Evolutionary conservation across 2,797 vertebrate species (phyloP), one percentile per base, ranked within the genome.

Genomic region (Diplodus puntazzo): DNA sequence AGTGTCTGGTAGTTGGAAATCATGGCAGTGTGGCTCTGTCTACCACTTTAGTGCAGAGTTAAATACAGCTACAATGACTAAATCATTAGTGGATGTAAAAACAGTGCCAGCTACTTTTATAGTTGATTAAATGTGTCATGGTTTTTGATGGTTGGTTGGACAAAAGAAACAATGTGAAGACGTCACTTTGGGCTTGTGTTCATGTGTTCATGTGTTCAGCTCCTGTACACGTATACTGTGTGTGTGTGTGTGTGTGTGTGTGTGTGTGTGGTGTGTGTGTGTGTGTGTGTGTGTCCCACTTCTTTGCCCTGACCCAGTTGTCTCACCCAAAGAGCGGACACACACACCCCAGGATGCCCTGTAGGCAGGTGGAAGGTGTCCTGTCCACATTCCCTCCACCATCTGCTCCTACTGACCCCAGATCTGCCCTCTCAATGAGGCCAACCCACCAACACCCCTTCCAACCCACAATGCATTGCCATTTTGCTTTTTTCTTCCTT

Each of bases 321-420:
- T 84, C 65, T 80, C 68, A 64, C 60, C 73, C 69, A 46, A 34
- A 23, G 77, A 82, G 68, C 6, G 20, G 50, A 69, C 78, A 84
- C 75, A 75, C 69, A 67, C 72, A 82, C 82, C 67, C 79, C 45
- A 45, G 76, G 80, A 78, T 77, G 57, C 79, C 83, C 87, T 81
- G 75, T 68, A 78, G 79, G 88, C 87, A 88, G 87, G 90, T 89
- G 78, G 70, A 88, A 86, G 87, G 81, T 85, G 81, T 83, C 73
- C 79, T 81, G 74, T 72, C 75, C 69, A 54, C 27, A 11, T 69
- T 79, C 66, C 53, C 65, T 69, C 69, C 72, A 81, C 88, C 89
- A 91, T 92, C 87, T 90, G 88, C 67, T 87, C 7, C 68, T 69
- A 46, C 50, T 75, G 80, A 81, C 81, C 84, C 58, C 69, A 78